phyloP scores from a whole-genome alignment of 2,888 invertebrate genomes.

The Leucophenga montana region DNA sequence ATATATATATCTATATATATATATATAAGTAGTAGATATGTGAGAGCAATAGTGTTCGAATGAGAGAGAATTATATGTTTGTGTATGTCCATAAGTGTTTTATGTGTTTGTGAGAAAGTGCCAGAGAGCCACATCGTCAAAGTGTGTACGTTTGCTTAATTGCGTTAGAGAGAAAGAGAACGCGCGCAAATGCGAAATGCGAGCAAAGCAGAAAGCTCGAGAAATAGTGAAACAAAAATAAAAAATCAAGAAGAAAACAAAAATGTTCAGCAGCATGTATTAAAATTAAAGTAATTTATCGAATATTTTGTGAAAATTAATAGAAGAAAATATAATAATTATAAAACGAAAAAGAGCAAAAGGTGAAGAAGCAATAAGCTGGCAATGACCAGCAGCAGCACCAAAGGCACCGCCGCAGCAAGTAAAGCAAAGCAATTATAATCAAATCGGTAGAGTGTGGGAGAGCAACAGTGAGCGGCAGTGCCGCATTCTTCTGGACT shows the following conservation, averaged over 20 bases:
- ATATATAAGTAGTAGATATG: slow-evolving; percentile 29
- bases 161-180: slow-evolving; percentile 42
- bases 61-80: slow-evolving; percentile 48
- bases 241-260: slow-evolving; percentile 41
- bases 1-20: slow-evolving; percentile 43
- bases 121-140: slow-evolving; percentile 10
- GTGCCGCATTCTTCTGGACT: neutral
- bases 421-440: neutral
- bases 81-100: slow-evolving; percentile 39
- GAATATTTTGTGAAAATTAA: neutral
- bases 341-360: neutral
- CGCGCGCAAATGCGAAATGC: slow-evolving; percentile 58
- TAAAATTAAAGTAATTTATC: slow-evolving; percentile 9
- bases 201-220: slow-evolving; percentile 65
- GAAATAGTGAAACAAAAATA: slow-evolving; percentile 66
- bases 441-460: neutral
- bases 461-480: neutral
- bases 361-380: neutral
- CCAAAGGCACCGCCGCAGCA: neutral
- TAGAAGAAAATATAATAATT: neutral
- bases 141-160: slow-evolving; percentile 44
- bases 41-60: slow-evolving; percentile 47
- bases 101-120: slow-evolving; percentile 30
- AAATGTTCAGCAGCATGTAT: neutral
- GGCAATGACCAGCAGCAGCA: no score